phyloP scores from a whole-genome alignment of 2,888 invertebrate genomes.

The Abrostola triplasia region DNA sequence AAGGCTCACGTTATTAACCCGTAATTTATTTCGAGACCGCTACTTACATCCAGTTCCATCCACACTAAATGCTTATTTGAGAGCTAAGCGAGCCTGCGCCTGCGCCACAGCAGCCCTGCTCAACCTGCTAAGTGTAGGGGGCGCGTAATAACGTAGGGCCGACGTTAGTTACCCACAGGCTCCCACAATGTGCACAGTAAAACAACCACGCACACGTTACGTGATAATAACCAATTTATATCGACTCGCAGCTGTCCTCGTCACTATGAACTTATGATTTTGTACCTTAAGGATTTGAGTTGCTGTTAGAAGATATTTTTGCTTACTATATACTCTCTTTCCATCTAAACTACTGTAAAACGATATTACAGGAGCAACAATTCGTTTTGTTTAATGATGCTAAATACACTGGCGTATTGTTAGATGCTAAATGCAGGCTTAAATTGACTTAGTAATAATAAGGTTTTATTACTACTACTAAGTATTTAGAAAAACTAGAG shows the following conservation, averaged over 20 bases:
- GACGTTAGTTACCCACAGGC: constrained; percentile 66
- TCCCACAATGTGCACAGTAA: constrained; percentile 48
- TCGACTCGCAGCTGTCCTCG: constrained; percentile 44
- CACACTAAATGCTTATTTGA: background rate
- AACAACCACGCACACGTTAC: constrained; percentile 53
- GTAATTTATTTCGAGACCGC: too few species aligned
- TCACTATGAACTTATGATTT: constrained; percentile 36
- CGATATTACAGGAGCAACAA: too few species aligned
- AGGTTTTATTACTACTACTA: too few species aligned
- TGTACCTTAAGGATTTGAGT: background rate
- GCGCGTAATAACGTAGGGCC: constrained; percentile 70
- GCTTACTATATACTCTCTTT: background rate
- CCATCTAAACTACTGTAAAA: background rate
- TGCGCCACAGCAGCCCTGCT: constrained; percentile 41
- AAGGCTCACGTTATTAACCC: too few species aligned
- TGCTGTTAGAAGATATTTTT: background rate
- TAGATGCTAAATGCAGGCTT: too few species aligned
- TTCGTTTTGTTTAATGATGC: too few species aligned
- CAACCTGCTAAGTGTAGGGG: constrained; percentile 57
- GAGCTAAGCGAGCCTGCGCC: background rate
- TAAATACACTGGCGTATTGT: too few species aligned
- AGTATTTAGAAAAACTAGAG: too few species aligned
- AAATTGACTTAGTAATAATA: too few species aligned
- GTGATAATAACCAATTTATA: constrained; percentile 60
- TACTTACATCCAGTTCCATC: too few species aligned